Conservation (phyloP, 2,113 vertebrate genomes). For the Promerops cafer region DNA sequence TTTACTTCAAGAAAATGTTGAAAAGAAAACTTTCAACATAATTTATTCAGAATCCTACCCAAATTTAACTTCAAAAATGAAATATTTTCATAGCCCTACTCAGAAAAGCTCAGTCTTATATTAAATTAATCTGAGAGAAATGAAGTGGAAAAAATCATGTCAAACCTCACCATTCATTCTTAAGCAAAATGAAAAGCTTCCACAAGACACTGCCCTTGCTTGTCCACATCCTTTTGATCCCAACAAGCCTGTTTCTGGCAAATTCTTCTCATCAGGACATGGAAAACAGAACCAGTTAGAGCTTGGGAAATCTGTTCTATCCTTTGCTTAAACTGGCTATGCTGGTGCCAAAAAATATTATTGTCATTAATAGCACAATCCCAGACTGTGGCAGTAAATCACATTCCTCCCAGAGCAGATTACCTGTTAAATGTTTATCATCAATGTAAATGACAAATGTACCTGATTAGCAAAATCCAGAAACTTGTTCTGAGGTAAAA, state of each 20-base stretch:
- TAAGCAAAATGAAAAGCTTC: not conserved
- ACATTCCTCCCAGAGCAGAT: not conserved
- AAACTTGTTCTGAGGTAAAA: not conserved
- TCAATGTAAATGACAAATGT: constrained; percentile 5
- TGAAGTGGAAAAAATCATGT: not conserved
- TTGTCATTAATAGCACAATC: constrained; percentile 26
- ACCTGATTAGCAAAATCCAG: constrained; percentile 32
- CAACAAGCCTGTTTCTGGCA: not conserved
- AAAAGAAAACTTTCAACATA: not conserved
- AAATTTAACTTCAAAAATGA: not conserved
- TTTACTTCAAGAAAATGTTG: not conserved
- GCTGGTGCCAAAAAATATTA: not conserved
- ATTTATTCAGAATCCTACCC: not conserved
- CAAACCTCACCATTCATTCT: not conserved
- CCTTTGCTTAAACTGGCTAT: not conserved
- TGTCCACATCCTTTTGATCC: not conserved
- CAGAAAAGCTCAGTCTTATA: not conserved
- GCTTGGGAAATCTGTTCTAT: not conserved
- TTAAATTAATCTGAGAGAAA: not conserved
- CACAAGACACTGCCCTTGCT: not conserved
- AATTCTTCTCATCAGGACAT: not conserved
- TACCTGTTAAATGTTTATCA: constrained; percentile 33
- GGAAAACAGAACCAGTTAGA: not conserved
- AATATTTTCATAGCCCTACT: not conserved
- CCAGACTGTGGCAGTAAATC: constrained; percentile 27